Conservation (phyloP, 1,140 invertebrate genomes). For the Drosophila parvula region DNA sequence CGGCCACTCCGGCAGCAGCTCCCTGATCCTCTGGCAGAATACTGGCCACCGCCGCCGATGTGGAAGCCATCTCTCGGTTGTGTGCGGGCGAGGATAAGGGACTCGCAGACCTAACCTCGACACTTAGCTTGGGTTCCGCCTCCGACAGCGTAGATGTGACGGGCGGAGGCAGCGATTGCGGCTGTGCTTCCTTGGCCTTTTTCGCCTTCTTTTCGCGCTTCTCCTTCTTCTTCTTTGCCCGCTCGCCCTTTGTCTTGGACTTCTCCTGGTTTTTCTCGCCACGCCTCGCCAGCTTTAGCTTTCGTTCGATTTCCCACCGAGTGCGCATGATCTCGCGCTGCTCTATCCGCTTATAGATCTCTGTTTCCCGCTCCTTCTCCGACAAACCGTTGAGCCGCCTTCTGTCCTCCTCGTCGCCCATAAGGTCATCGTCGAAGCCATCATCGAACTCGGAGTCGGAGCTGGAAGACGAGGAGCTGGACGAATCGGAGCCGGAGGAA, state of each 20-base stretch:
- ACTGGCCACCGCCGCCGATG: conserved; percentile 35
- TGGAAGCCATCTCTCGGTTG: conserved; percentile 49
- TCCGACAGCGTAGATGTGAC: conserved; percentile 7
- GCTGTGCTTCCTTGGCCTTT: conserved; percentile 54
- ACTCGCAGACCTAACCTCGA: conserved; percentile 42
- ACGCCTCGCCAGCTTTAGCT: conserved; percentile 93
- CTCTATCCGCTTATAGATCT: conserved; percentile 98
- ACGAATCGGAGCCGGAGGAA: conserved; percentile 53
- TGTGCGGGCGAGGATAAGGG: conserved; percentile 38
- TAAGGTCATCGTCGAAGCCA: conserved; percentile 96
- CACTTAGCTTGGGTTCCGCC: conserved; percentile 23
- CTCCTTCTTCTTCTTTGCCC: conserved; percentile 85
- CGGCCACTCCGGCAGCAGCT: conserved; percentile 43
- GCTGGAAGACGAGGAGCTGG: conserved; percentile 76
- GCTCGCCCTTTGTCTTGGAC: conserved; percentile 85
- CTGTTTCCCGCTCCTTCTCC: conserved; percentile 98
- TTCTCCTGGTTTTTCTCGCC: conserved; percentile 88
- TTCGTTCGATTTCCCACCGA: conserved; percentile 98
- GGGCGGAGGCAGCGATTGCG: conserved; percentile 67
- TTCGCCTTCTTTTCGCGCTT: conserved; percentile 84
- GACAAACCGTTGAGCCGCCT: conserved; percentile 95
- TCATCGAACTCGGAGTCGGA: conserved; percentile 86
- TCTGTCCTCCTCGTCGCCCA: conserved; percentile 98
- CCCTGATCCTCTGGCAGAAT: conserved; percentile 42
- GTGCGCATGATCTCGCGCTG: conserved; percentile 96